Percentiles rank a stretch among this genome's conserved stretches.
These are phyloP conservation scores for Sminthopsis crassicaudata DNA, from an alignment of 2,113 vertebrate genomes.

Conservation along the genomic window DNA sequence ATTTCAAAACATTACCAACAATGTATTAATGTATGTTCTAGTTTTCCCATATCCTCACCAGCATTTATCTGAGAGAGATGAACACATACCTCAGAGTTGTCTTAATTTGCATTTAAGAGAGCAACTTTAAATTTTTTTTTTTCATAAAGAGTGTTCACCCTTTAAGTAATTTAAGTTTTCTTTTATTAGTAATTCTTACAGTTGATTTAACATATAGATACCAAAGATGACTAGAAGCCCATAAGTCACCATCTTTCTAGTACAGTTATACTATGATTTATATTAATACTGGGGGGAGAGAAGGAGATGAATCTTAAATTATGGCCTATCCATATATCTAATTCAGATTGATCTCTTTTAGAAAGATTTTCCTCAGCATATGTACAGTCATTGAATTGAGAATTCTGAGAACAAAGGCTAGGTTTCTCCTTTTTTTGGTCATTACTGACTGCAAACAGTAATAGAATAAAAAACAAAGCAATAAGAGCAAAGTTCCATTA, in stretches of 20 bases:
- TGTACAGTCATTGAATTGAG: not conserved
- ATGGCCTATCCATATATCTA: not conserved
- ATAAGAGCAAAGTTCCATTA: not conserved
- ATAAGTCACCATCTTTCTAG: not conserved
- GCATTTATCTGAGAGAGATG: too few species aligned
- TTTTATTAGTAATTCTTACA: not conserved
- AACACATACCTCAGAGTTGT: too few species aligned
- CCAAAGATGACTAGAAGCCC: not conserved
- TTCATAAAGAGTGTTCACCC: not conserved
- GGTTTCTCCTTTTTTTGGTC: not conserved
- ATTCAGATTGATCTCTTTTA: not conserved
- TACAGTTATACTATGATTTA: not conserved
- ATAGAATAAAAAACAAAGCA: slow-evolving; percentile 21
- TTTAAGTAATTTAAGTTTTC: not conserved
- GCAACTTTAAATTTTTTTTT: not conserved
- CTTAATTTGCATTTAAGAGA: slow-evolving; percentile 30
- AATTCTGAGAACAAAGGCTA: not conserved
- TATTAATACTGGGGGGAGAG: not conserved
- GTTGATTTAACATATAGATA: not conserved
- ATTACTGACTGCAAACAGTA: not conserved
- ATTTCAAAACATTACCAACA: too few species aligned
- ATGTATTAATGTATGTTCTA: too few species aligned
- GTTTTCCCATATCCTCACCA: too few species aligned
- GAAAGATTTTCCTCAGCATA: not conserved
- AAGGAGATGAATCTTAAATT: not conserved